These are phyloP conservation scores for Anguilla rostrata DNA, from an alignment of 2,113 vertebrate genomes.

Conservation along the genomic window DNA sequence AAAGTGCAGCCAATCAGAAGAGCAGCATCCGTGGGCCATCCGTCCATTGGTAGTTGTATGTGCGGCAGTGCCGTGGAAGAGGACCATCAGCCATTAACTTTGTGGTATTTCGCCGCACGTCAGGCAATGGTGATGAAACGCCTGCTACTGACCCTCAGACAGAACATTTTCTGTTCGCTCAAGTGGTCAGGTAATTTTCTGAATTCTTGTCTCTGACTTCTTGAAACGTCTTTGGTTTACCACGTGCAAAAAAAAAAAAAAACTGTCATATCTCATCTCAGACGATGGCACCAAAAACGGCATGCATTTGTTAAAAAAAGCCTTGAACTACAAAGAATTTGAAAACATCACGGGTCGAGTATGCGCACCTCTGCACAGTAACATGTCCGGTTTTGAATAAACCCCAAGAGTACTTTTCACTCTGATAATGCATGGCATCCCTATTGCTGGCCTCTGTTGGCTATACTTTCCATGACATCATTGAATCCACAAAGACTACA, in stretches of 20 bases:
- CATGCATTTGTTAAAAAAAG: no score
- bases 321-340: no score
- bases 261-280: neutral
- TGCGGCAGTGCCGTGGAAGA: neutral
- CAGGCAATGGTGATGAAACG: constrained; percentile 11
- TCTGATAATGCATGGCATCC: neutral
- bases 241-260: neutral
- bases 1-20: neutral
- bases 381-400: neutral
- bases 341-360: no score
- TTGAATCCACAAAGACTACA: no score
- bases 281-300: neutral
- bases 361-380: no score
- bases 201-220: neutral
- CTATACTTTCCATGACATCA: no score
- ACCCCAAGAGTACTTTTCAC: no score
- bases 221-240: neutral
- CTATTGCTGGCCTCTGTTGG: no score
- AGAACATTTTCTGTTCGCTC: constrained; percentile 9
- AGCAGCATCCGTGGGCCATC: neutral
- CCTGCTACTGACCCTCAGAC: constrained; percentile 12
- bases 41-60: neutral
- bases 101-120: neutral
- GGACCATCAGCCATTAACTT: constrained; percentile 16
- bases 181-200: constrained; percentile 18